Percentiles rank a stretch among this genome's conserved stretches.
These are phyloP conservation scores for Sebastes fasciatus DNA, from an alignment of 2,113 vertebrate genomes.

Conservation along the genomic window DNA sequence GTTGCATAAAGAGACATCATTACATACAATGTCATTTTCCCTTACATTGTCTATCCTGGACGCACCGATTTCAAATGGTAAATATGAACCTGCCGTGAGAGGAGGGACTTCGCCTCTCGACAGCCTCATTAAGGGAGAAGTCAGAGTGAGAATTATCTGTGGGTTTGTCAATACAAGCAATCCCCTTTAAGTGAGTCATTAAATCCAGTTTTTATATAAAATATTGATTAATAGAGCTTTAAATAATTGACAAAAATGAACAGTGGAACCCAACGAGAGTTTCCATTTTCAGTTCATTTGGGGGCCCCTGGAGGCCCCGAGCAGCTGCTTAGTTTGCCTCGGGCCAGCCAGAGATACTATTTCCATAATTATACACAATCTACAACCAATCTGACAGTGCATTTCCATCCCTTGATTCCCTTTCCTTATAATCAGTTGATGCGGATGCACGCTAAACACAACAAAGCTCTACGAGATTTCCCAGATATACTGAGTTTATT, in stretches of 20 bases:
- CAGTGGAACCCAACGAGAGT: neutral
- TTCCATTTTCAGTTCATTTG: neutral
- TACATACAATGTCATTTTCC: too few relatives aligned
- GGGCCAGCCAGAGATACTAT: slow-evolving; percentile 2
- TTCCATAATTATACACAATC: slow-evolving; percentile 1
- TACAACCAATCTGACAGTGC: neutral
- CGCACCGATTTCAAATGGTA: too few relatives aligned
- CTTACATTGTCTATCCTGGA: too few relatives aligned
- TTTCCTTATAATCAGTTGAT: neutral
- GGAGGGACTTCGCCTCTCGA: too few relatives aligned
- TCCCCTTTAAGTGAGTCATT: neutral
- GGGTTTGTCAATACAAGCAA: too few relatives aligned
- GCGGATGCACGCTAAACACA: neutral
- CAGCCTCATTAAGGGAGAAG: too few relatives aligned
- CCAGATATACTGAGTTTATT: neutral
- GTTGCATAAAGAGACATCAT: too few relatives aligned
- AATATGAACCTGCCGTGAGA: too few relatives aligned
- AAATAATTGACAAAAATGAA: neutral
- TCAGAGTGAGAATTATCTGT: too few relatives aligned
- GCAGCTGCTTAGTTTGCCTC: neutral
- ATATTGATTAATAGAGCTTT: neutral
- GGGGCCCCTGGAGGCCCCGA: neutral
- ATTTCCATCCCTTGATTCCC: neutral
- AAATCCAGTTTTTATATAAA: neutral
- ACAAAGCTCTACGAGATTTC: neutral